Evolutionary conservation across 1,140 invertebrate genomes (phyloP).

Genomic region (Sminthurinus signatus): DNA sequence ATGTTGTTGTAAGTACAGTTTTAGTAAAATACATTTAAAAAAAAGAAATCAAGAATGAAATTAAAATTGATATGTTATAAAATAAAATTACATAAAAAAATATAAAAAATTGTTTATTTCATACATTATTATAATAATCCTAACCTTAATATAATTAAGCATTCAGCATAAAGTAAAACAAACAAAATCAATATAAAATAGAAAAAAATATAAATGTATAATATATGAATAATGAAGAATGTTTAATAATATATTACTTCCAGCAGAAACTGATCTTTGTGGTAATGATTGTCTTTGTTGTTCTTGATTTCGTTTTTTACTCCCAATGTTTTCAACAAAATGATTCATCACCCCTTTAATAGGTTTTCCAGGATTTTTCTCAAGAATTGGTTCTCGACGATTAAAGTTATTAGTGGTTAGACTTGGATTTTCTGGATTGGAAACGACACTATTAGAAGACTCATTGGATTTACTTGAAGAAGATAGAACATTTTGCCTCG

Average conservation of each 20-base stretch:
- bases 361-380: conserved; percentile 20
- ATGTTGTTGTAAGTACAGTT: too few species aligned
- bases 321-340: conserved; percentile 32
- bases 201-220: neutral
- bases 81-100: too few species aligned
- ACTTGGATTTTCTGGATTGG: too few species aligned
- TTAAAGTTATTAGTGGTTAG: conserved; percentile 5
- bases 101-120: neutral
- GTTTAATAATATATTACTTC: conserved; percentile 4
- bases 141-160: neutral
- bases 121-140: neutral
- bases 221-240: neutral
- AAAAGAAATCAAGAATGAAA: too few species aligned
- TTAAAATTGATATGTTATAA: too few species aligned
- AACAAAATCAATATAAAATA: neutral
- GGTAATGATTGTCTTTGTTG: conserved; percentile 24
- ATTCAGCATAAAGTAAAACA: neutral
- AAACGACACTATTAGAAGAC: conserved; percentile 4
- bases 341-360: conserved; percentile 15
- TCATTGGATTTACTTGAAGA: conserved; percentile 46
- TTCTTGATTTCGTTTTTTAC: conserved; percentile 30
- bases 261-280: conserved; percentile 1
- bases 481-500: conserved; percentile 73
- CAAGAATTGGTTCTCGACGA: neutral
- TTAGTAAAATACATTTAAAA: too few species aligned